phyloP scores from a whole-genome alignment of 1,140 invertebrate species.

The Lepidurus packardi region DNA sequence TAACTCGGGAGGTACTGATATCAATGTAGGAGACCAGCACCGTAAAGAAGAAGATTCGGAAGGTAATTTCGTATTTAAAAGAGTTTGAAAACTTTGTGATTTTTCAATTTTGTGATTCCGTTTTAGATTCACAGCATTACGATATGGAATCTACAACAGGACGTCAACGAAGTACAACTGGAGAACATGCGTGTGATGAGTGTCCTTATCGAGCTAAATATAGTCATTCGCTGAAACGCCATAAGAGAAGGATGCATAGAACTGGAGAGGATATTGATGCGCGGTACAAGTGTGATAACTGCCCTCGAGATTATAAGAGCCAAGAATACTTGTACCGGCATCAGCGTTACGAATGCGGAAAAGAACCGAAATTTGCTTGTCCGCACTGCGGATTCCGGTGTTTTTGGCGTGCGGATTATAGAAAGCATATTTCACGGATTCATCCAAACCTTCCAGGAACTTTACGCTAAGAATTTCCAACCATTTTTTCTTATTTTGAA shows the following conservation, averaged over 20 bases:
- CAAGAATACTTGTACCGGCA: conserved; percentile 38
- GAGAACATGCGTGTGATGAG: neutral
- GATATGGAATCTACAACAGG: neutral
- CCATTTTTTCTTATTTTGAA: neutral
- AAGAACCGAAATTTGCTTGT: conserved; percentile 59
- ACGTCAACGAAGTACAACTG: neutral
- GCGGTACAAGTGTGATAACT: neutral
- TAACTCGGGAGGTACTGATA: neutral
- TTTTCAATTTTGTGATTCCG: too few species aligned
- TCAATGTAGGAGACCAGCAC: neutral
- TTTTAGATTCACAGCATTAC: neutral
- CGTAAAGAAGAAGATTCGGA: neutral
- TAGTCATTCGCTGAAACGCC: neutral
- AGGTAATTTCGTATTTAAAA: neutral
- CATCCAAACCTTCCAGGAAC: neutral
- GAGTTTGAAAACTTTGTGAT: too few species aligned
- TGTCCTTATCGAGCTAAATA: neutral
- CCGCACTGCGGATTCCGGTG: conserved; percentile 49
- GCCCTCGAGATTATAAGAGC: neutral
- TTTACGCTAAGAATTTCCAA: neutral
- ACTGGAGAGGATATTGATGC: conserved; percentile 51
- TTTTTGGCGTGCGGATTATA: neutral
- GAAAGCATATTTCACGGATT: neutral
- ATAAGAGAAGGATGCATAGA: neutral
- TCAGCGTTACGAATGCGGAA: conserved; percentile 62